These are phyloP conservation scores for Cossypha heuglini DNA, from an alignment of 2,797 vertebrate species.

Conservation along the genomic window DNA sequence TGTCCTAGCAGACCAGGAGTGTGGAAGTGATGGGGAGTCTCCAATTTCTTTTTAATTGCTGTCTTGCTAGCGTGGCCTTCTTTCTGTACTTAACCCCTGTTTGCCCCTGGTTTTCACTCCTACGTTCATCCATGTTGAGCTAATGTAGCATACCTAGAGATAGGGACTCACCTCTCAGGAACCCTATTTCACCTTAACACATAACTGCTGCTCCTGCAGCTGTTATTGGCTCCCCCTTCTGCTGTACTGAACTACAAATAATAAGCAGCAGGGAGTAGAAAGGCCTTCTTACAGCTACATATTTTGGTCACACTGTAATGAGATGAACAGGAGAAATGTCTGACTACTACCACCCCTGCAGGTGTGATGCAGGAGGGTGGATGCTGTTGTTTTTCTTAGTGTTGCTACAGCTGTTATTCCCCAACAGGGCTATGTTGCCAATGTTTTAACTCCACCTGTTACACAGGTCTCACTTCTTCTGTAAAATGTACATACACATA, in stretches of 20 bases:
- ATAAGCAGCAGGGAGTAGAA: neutral
- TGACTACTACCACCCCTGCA: neutral
- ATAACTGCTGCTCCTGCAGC: neutral
- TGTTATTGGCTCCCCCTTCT: neutral
- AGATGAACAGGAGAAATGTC: neutral
- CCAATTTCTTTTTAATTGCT: neutral
- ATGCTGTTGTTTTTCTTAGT: neutral
- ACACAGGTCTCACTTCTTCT: neutral
- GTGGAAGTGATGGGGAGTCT: neutral
- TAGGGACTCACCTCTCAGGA: neutral
- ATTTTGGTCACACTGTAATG: neutral
- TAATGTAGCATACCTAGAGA: neutral
- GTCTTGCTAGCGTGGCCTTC: neutral
- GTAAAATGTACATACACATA: neutral
- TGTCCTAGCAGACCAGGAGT: neutral
- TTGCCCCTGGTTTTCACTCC: neutral
- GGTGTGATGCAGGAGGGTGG: neutral
- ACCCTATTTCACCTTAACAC: neutral
- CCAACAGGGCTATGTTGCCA: neutral
- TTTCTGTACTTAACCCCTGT: neutral
- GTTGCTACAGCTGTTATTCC: constrained; percentile 20
- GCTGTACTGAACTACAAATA: neutral
- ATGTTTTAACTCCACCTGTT: neutral
- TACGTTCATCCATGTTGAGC: neutral
- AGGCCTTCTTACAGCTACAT: neutral